phyloP scores from a whole-genome alignment of 2,113 vertebrate species.

The Xiphophorus hellerii region DNA sequence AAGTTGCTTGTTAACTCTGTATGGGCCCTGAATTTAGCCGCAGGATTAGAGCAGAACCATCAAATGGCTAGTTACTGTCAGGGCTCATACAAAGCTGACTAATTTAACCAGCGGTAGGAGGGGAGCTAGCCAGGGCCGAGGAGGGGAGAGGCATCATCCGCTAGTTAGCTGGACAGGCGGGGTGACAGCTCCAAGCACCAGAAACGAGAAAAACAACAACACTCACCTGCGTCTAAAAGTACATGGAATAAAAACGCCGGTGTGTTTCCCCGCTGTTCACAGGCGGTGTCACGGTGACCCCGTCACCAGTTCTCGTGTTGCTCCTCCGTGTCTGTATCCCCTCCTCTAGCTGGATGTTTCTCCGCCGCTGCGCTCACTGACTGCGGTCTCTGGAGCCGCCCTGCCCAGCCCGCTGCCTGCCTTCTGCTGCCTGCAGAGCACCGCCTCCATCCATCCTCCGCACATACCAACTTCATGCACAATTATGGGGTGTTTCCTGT shows the following conservation, averaged over 20 bases:
- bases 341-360: slow-evolving; percentile 50
- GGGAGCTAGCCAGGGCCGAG: slow-evolving; percentile 53
- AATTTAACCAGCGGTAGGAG: slow-evolving; percentile 28
- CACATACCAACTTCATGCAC: slow-evolving; percentile 5
- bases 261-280: slow-evolving; percentile 21
- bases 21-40: slow-evolving; percentile 13
- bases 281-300: slow-evolving; percentile 46
- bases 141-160: slow-evolving; percentile 52
- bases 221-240: slow-evolving; percentile 74
- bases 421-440: slow-evolving; percentile 44
- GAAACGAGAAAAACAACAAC: slow-evolving; percentile 16
- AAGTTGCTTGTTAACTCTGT: slow-evolving; percentile 49
- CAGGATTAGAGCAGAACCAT: slow-evolving; percentile 46
- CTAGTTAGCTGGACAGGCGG: slow-evolving; percentile 59
- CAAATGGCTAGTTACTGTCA: slow-evolving; percentile 37
- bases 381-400: slow-evolving; percentile 40
- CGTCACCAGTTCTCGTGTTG: slow-evolving; percentile 14
- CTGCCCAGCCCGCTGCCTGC: slow-evolving; percentile 28
- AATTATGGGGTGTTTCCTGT: not conserved
- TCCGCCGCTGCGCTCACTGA: slow-evolving; percentile 31
- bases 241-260: slow-evolving; percentile 49
- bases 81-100: slow-evolving; percentile 47
- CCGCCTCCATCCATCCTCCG: slow-evolving; percentile 43
- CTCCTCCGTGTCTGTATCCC: slow-evolving; percentile 33
- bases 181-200: slow-evolving; percentile 39